phyloP scores from a whole-genome alignment of 2,888 invertebrate genomes.

The Dolichopus griseipennis region DNA sequence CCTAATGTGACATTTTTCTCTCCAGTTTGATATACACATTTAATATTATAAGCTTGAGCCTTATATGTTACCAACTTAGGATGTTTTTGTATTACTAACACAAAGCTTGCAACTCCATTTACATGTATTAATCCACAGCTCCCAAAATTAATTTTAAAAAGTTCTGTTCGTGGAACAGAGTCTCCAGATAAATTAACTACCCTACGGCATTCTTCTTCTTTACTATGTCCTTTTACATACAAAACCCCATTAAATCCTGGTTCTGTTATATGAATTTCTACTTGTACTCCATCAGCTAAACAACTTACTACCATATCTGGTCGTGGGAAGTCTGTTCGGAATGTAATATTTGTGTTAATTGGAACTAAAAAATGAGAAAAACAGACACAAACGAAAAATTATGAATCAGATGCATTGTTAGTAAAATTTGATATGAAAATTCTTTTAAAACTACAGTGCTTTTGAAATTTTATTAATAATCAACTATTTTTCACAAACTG shows the following conservation, averaged over 20 bases:
- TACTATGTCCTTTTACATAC: slow-evolving; percentile 90
- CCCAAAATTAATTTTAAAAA: slow-evolving; percentile 83
- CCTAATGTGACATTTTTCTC: slow-evolving; percentile 87
- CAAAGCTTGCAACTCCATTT: slow-evolving; percentile 85
- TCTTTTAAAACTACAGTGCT: too few species aligned
- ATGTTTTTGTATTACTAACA: slow-evolving; percentile 92
- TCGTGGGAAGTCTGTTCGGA: slow-evolving; percentile 73
- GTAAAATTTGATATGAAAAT: slow-evolving; percentile 24
- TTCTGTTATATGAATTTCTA: slow-evolving; percentile 64
- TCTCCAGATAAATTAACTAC: slow-evolving; percentile 69
- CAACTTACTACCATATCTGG: slow-evolving; percentile 84
- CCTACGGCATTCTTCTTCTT: slow-evolving; percentile 79
- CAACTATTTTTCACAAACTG: too few species aligned
- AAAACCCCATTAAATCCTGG: slow-evolving; percentile 77
- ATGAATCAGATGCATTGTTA: background rate
- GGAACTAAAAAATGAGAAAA: background rate
- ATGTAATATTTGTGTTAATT: slow-evolving; percentile 13
- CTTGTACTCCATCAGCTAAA: slow-evolving; percentile 83
- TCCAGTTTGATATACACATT: slow-evolving; percentile 89
- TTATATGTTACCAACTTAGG: slow-evolving; percentile 89
- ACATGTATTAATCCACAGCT: slow-evolving; percentile 85
- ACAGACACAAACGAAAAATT: background rate
- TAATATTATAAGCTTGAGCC: slow-evolving; percentile 92
- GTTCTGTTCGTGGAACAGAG: slow-evolving; percentile 56
- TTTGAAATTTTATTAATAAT: too few species aligned